Base-by-base conservation (phyloP, 1,140 invertebrate genomes). In the Lucilia cuprina region DNA sequence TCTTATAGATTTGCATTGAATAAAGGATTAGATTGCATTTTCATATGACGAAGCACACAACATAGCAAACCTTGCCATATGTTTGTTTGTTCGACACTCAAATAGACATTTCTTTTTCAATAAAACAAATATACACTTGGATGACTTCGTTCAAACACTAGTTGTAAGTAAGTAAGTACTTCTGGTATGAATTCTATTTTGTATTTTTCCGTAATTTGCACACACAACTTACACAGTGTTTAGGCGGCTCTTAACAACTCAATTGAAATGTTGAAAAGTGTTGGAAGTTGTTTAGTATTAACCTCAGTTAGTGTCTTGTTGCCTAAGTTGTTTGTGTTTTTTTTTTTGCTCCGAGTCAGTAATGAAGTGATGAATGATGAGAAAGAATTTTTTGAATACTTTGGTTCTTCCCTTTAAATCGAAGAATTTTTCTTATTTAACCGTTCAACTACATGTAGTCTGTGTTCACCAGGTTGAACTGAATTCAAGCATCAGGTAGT, bases 391-490 rank as follows among this genome's bases (percentile, higher is more conserved):
- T 70, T 41, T 70, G 77, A 49, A 80, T 84, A 75, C 74, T 83
- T 75, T 50, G 25, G 25, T 55, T 55, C 19, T n/a, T 60, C 10
- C 50, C 13, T 60, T 60, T 30, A 1, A 17, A n/a, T 70, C 5
- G 83, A 41, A 65, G 41, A 82, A 19, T 49, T 70, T 30, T 70
- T 70, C 84, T 82, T 84, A 84, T 90, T 90, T 90, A 90, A 89
- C 89, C 89, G 89, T 86, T 90, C 89, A 88, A 90, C 89, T 88
- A 87, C 89, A 86, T 89, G 86, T 86, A 88, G 87, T 89, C 86
- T 85, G 84, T 86, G 87, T 89, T 90, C 86, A 86, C 89, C 89
- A 90, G 89, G 89, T 88, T 88, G 89, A 90, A 90, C 89, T 90
- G 86, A 90, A 60, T 74, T 85, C 85, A 86, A 87, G 87, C 87